A percentile compares a stretch with the other conserved stretches of the same genome.
phyloP scores from a whole-genome alignment of 2,888 invertebrate genomes.

The Leptarthrus brevirostris region DNA sequence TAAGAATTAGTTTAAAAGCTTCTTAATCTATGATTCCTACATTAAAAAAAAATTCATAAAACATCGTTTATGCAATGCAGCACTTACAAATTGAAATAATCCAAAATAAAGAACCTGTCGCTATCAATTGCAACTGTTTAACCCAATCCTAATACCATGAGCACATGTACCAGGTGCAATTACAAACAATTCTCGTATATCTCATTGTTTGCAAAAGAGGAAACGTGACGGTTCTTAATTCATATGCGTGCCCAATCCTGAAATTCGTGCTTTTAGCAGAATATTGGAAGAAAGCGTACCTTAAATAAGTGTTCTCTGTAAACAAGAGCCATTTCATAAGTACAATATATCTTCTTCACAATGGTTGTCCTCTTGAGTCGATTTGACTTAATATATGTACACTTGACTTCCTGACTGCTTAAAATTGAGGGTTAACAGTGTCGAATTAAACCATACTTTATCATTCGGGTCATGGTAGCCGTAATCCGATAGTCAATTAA shows the following conservation, averaged over 20 bases:
- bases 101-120: too few relatives aligned
- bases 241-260: slow-evolving; percentile 35
- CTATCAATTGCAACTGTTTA: slow-evolving; percentile 1
- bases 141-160: slow-evolving; percentile 4
- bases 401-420: slow-evolving; percentile 31
- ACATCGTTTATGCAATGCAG: too few relatives aligned
- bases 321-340: slow-evolving; percentile 24
- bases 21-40: too few relatives aligned
- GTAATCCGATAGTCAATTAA: slow-evolving; percentile 47
- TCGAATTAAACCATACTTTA: slow-evolving; percentile 10
- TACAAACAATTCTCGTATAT: slow-evolving; percentile 26
- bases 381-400: background rate
- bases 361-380: background rate
- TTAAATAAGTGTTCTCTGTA: background rate
- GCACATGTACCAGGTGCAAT: slow-evolving; percentile 40
- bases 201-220: slow-evolving; percentile 23
- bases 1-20: too few relatives aligned
- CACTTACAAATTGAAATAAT: too few relatives aligned
- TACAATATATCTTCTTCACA: too few relatives aligned
- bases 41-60: too few relatives aligned
- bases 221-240: slow-evolving; percentile 38
- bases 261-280: slow-evolving; percentile 21
- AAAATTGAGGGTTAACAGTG: slow-evolving; percentile 32
- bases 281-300: slow-evolving; percentile 21
- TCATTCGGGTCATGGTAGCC: background rate